These are phyloP conservation scores for Eupithecia abbreviata DNA, from an alignment of 2,888 invertebrate species.

Conservation along the genomic window DNA sequence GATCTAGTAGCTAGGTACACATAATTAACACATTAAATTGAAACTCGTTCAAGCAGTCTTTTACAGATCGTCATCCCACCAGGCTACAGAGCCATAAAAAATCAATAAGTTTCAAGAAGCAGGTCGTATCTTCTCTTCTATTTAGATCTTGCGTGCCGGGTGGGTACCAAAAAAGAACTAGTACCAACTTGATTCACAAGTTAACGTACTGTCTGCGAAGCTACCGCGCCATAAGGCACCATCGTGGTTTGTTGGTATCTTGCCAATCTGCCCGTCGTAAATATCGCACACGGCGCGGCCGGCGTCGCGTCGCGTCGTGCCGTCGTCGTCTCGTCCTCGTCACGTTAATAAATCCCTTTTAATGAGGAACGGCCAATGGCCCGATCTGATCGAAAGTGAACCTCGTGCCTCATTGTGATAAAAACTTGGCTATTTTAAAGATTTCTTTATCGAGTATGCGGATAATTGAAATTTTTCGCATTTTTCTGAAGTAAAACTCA, in stretches of 20 bases:
- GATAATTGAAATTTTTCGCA: background rate
- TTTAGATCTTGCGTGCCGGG: background rate
- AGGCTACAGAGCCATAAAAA: background rate
- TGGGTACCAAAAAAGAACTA: background rate
- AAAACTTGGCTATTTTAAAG: conserved; percentile 14
- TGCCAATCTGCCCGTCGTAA: conserved; percentile 71
- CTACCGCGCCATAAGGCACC: conserved; percentile 40
- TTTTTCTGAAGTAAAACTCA: background rate
- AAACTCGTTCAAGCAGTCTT: background rate
- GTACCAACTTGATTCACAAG: background rate
- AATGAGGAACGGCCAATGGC: conserved; percentile 78
- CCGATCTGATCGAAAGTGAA: conserved; percentile 69
- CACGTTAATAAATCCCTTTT: conserved; percentile 79
- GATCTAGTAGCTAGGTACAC: too few relatives aligned
- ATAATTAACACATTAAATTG: too few relatives aligned
- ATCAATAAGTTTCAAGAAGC: background rate
- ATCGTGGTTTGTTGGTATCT: conserved; percentile 57
- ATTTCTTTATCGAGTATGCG: background rate
- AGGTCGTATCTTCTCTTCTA: conserved; percentile 1
- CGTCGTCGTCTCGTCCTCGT: conserved; percentile 72
- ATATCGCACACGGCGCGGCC: conserved; percentile 63
- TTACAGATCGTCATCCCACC: background rate
- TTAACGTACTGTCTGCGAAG: conserved; percentile 16
- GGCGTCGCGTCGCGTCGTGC: conserved; percentile 49
- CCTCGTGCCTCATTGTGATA: conserved; percentile 29